Evolutionary conservation across 2,888 invertebrate genomes (phyloP), one percentile per base, ranked within the genome.

Genomic region (Parnassius apollo): DNA sequence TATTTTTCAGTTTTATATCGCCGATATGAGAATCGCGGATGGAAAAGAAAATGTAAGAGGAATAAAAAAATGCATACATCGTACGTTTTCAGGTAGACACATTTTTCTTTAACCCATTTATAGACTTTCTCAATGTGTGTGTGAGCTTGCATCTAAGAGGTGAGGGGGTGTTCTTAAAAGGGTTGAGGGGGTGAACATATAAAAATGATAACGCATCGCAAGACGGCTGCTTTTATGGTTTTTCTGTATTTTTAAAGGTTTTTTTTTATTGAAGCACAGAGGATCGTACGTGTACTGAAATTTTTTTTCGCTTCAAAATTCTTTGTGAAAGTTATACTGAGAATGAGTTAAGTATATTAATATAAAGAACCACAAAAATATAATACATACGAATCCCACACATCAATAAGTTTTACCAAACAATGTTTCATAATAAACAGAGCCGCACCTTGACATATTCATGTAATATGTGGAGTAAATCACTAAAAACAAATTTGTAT

Each of bases 1-100:
- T 91, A 91, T 91, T 91, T 91, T 91, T 91, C 90, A 91, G 91
- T 91, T 91, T 91, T 91, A 91, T 91, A 91, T 91, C 88, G 91
- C 70, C 89, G 90, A 91, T 91, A 91, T 91, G 91, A 91, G 91
- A 89, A 88, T 91, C 90, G 90, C 83, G 91, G 88, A 91, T 90
- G 83, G 89, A 86, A 87, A 90, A 91, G 90, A 91, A 91, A 91
- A 91, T 88, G 90, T 85, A 85, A 81, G 85, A 79, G 76, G 84
- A 88, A 85, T 84, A 90, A 91, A 91, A 80, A 91, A 88, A 85
- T 82, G 81, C 81, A 80, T 86, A 86, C 90, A 88, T 89, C 91
- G 90, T 91, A 90, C 85, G 86, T 90, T 90, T 88, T 88, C 91
- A 91, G 91, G 91, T 91, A 91, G 91, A 91, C 91, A 91, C 91